phyloP scores from a whole-genome alignment of 2,797 vertebrate genomes.

The Galaxias olidus region DNA sequence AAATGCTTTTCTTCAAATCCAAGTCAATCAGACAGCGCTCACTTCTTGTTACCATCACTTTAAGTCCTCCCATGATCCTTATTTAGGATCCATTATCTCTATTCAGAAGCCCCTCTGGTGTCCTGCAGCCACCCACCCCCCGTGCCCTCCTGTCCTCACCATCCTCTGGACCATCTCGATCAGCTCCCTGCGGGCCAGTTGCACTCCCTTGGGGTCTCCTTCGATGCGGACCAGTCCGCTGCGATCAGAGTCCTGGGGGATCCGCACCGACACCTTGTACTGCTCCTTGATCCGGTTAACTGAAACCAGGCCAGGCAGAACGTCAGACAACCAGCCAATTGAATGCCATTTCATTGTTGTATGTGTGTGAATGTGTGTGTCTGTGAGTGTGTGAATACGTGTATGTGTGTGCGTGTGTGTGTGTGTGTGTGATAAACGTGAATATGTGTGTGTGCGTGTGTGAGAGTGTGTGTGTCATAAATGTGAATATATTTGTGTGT shows the following conservation, averaged over 20 bases:
- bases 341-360: neutral
- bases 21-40: no score
- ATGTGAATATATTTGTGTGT: no score
- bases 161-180: conserved; percentile 82
- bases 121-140: neutral
- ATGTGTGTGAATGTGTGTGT: conserved; percentile 11
- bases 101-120: no score
- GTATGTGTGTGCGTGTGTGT: neutral
- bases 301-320: conserved; percentile 27
- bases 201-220: conserved; percentile 81
- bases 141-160: conserved; percentile 67
- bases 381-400: neutral
- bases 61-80: no score
- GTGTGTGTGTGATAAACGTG: neutral
- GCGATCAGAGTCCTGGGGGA: conserved; percentile 79
- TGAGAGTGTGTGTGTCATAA: neutral
- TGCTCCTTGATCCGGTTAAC: conserved; percentile 85
- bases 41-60: no score
- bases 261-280: conserved; percentile 82
- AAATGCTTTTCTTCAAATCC: no score
- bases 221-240: conserved; percentile 82
- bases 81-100: no score
- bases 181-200: conserved; percentile 79
- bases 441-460: neutral
- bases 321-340: neutral